Evolutionary conservation across 2,113 vertebrate genomes (phyloP).

Genomic region (Piprites chloris): DNA sequence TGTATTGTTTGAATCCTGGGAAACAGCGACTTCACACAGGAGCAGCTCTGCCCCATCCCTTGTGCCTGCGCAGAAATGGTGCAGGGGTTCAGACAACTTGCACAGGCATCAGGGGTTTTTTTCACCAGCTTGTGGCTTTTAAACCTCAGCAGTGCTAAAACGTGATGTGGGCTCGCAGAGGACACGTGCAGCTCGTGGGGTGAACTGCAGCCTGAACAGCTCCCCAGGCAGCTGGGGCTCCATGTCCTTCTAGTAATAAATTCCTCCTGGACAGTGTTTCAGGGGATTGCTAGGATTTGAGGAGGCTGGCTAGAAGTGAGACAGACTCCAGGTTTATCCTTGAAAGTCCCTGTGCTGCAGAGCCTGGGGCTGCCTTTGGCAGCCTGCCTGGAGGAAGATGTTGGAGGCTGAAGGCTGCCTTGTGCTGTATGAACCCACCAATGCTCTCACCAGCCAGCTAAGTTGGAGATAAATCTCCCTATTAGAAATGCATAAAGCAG

Average conservation of each 20-base stretch:
- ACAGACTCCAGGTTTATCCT: slow-evolving; percentile 39
- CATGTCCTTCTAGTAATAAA: neutral
- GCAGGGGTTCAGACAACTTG: neutral
- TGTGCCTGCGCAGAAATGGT: rapidly evolving
- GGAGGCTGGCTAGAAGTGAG: neutral
- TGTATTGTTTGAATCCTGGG: neutral
- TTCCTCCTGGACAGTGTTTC: neutral
- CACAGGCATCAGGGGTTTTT: neutral
- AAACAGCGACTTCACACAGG: neutral
- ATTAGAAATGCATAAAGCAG: neutral
- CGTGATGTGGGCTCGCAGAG: neutral
- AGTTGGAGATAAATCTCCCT: neutral
- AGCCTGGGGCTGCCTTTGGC: slow-evolving; percentile 25
- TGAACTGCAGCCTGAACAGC: neutral
- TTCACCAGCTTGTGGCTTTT: neutral
- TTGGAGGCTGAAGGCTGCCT: slow-evolving; percentile 7
- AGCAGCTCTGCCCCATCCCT: neutral
- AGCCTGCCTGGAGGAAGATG: neutral
- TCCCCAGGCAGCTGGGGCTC: neutral
- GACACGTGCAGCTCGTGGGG: neutral
- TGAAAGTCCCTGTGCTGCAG: slow-evolving; percentile 26
- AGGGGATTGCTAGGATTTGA: slow-evolving; percentile 7
- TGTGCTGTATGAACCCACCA: neutral
- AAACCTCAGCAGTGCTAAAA: slow-evolving; percentile 13
- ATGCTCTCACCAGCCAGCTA: neutral